phyloP scores from a whole-genome alignment of 2,113 vertebrate genomes.

The Motacilla alba region DNA sequence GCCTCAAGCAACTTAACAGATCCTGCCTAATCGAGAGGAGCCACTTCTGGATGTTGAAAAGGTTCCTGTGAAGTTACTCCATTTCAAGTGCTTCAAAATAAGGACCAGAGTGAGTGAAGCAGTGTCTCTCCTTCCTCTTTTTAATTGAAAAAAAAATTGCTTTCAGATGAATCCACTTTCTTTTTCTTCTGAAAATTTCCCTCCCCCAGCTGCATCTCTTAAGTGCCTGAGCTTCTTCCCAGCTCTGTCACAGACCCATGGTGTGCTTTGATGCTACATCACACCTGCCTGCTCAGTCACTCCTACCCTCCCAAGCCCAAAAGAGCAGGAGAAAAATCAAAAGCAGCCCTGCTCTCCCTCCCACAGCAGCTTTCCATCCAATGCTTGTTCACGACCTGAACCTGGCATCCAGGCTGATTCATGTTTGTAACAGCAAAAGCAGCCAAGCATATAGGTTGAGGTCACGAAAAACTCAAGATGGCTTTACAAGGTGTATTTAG shows the following conservation, averaged over 20 bases:
- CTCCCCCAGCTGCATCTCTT: neutral
- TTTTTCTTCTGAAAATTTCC: neutral
- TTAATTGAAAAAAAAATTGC: neutral
- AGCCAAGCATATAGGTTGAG: neutral
- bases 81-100: neutral
- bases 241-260: neutral
- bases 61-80: neutral
- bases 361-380: neutral
- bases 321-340: slow-evolving; percentile 10
- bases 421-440: neutral
- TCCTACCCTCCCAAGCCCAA: neutral
- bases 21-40: neutral
- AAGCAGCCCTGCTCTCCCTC: neutral
- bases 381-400: neutral
- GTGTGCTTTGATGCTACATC: neutral
- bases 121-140: neutral
- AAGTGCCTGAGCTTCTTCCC: neutral
- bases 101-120: neutral
- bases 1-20: neutral
- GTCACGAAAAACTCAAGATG: neutral
- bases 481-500: neutral
- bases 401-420: neutral
- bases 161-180: neutral
- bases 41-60: neutral
- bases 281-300: neutral